Conservation (phyloP, 2,888 invertebrate genomes). For the Diplazon laetatorius region DNA sequence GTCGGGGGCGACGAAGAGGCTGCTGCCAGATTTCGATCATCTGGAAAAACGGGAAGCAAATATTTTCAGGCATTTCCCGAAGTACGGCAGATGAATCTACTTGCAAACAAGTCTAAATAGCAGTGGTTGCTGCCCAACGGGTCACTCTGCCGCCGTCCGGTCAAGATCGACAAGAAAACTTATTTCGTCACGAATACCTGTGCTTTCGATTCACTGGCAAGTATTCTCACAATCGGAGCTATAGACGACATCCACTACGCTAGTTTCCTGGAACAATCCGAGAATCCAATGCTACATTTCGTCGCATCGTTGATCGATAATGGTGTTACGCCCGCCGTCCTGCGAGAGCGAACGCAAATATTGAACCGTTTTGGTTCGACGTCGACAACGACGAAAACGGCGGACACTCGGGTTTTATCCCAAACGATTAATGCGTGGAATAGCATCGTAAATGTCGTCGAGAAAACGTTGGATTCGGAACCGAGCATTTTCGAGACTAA, state of each 20-base stretch:
- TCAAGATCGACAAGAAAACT: neutral
- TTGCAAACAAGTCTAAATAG: neutral
- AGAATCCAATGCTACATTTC: constrained; percentile 10
- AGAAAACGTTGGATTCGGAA: neutral
- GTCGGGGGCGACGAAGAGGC: too few species aligned
- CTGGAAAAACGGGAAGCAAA: neutral
- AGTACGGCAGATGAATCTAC: neutral
- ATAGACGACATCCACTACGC: constrained; percentile 27
- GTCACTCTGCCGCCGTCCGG: neutral
- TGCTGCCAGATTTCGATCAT: too few species aligned
- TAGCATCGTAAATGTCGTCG: neutral
- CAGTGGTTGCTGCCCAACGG: constrained; percentile 14
- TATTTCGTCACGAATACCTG: constrained; percentile 32
- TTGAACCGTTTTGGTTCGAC: neutral
- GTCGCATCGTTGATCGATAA: constrained; percentile 4
- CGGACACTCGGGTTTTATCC: neutral
- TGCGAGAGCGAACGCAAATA: neutral
- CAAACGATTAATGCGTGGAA: neutral
- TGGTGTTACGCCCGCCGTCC: constrained; percentile 4
- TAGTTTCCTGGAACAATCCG: constrained; percentile 13
- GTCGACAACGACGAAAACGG: neutral
- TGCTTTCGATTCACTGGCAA: constrained; percentile 36
- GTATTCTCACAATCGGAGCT: constrained; percentile 26
- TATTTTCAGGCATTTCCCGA: neutral
- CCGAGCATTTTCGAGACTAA: neutral